phyloP scores from a whole-genome alignment of 2,113 vertebrate species.

The Orientallactaga bullata region DNA sequence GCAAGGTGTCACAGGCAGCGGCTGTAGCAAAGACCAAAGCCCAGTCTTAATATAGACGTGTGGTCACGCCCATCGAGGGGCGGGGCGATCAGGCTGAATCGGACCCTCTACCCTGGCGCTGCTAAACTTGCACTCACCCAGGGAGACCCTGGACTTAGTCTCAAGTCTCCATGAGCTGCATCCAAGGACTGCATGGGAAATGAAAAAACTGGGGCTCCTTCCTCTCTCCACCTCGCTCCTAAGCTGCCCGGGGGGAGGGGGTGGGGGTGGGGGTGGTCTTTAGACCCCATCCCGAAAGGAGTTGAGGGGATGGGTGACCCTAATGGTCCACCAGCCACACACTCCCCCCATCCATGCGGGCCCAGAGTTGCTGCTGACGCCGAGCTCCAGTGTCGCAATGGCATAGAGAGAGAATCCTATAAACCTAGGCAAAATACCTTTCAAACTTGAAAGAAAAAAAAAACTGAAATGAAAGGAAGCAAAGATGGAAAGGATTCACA shows the following conservation, averaged over 20 bases:
- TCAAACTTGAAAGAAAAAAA: neutral
- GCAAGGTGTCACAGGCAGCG: neutral
- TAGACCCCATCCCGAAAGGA: neutral
- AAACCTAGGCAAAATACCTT: neutral
- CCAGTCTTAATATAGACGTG: too few species aligned
- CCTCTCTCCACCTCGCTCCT: neutral
- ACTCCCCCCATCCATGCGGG: neutral
- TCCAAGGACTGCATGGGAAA: too few species aligned
- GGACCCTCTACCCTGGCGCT: rapidly evolving
- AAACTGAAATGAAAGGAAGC: neutral
- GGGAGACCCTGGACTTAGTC: rapidly evolving
- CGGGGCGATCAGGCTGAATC: rapidly evolving
- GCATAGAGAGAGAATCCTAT: too few species aligned
- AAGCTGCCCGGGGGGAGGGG: neutral
- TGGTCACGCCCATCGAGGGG: neutral
- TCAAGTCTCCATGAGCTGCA: too few species aligned
- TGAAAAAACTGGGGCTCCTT: neutral
- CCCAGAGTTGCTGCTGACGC: neutral
- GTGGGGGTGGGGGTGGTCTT: too few species aligned
- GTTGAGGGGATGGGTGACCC: too few species aligned
- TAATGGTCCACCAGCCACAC: neutral
- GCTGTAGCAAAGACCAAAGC: too few species aligned
- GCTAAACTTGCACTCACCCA: rapidly evolving
- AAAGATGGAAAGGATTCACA: neutral
- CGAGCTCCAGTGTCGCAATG: neutral